A percentile compares a stretch with the other conserved stretches of the same genome.
Evolutionary conservation across 2,797 vertebrate genomes (phyloP).

Genomic region (Mus minutoides): DNA sequence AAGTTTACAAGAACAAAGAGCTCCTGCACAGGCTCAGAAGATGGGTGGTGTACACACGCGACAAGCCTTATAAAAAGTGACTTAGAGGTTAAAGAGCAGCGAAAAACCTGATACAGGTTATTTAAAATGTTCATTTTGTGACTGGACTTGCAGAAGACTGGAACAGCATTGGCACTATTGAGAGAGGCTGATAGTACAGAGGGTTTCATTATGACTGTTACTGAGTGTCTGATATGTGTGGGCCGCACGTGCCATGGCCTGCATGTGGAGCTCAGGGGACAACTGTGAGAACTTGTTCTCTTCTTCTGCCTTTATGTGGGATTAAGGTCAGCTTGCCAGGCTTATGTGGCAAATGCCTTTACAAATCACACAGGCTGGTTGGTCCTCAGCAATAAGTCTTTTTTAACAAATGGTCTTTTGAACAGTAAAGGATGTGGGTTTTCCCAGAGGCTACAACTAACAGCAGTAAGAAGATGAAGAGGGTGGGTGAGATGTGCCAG

Average conservation of each 20-base stretch:
- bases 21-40: background rate
- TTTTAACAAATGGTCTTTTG: background rate
- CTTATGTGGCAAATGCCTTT: background rate
- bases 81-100: background rate
- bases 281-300: background rate
- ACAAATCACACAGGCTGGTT: too few species aligned
- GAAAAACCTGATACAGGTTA: background rate
- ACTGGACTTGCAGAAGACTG: slow-evolving; percentile 4
- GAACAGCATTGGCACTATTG: background rate
- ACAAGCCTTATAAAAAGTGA: background rate
- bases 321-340: background rate
- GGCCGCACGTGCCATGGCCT: too few species aligned
- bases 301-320: background rate
- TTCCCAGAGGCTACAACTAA: background rate
- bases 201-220: background rate
- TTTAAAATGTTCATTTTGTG: background rate
- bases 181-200: background rate
- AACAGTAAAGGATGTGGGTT: background rate
- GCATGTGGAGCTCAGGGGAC: too few species aligned
- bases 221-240: accelerated
- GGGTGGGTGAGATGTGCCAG: background rate
- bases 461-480: background rate
- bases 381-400: too few species aligned
- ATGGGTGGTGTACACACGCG: background rate
- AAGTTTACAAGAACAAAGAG: slow-evolving; percentile 10